Percentiles rank a stretch among this genome's conserved stretches.
Evolutionary conservation across 2,113 vertebrate species (phyloP).

Genomic region (Hippoglossus stenolepis): DNA sequence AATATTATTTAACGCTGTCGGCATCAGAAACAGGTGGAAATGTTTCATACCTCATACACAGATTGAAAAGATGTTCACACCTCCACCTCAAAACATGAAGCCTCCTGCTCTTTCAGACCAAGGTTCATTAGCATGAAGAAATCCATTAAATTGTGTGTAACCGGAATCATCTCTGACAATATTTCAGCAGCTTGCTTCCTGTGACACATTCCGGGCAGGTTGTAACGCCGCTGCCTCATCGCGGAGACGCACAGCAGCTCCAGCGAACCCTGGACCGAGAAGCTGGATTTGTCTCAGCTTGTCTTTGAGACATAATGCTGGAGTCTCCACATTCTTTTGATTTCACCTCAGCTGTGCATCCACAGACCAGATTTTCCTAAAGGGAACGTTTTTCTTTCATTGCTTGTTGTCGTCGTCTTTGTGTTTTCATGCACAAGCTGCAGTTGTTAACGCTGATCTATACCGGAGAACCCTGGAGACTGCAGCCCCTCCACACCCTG

Average conservation of each 20-base stretch:
- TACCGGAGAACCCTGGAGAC: conserved; percentile 19
- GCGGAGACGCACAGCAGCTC: conserved; percentile 31
- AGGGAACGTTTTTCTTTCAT: conserved; percentile 32
- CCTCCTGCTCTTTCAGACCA: neutral
- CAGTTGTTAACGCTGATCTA: conserved; percentile 17
- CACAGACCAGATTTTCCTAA: conserved; percentile 18
- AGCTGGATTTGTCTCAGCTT: conserved; percentile 48
- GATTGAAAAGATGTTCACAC: neutral
- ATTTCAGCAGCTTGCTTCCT: conserved; percentile 21
- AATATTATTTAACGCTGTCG: neutral
- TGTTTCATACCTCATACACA: conserved; percentile 21
- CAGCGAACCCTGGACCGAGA: neutral
- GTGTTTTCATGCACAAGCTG: neutral
- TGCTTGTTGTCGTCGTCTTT: conserved; percentile 3
- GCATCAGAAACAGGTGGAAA: neutral
- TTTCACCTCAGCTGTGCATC: conserved; percentile 1
- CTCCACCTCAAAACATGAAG: neutral
- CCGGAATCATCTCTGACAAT: neutral
- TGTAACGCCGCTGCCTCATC: conserved; percentile 19
- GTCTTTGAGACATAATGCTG: conserved; percentile 34
- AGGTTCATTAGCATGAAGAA: conserved; percentile 7
- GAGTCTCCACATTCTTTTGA: conserved; percentile 17
- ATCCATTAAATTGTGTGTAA: neutral
- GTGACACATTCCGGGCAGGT: conserved; percentile 17
- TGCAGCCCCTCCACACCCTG: neutral